phyloP scores from a whole-genome alignment of 2,888 invertebrate genomes.

The Azorinus chamasolen region DNA sequence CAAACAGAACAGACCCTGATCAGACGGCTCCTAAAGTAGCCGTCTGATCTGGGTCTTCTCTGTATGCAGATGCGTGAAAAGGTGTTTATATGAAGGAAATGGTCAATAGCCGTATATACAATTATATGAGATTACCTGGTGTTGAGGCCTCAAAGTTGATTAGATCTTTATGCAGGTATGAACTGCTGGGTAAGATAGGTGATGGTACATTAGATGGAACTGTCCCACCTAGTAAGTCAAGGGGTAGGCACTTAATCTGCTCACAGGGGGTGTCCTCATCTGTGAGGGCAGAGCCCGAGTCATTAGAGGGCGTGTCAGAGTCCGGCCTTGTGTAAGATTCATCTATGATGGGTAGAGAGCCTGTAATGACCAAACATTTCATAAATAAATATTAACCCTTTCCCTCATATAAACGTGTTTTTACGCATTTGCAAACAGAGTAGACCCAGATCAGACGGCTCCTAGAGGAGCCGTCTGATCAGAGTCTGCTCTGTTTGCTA shows the following conservation, averaged over 20 bases:
- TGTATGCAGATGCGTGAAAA: too few species aligned
- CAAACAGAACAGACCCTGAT: too few species aligned
- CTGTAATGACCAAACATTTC: constrained; percentile 32
- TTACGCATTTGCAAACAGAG: too few species aligned
- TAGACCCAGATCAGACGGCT: too few species aligned
- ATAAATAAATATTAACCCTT: background rate
- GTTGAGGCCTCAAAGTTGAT: constrained; percentile 76
- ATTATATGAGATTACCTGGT: constrained; percentile 31
- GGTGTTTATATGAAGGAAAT: too few species aligned
- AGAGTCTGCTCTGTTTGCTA: too few species aligned
- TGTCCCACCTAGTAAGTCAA: constrained; percentile 71
- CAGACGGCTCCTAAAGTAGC: too few species aligned
- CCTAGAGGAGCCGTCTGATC: too few species aligned
- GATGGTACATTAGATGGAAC: constrained; percentile 83
- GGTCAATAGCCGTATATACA: too few species aligned
- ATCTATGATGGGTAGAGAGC: constrained; percentile 63
- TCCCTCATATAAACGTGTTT: too few species aligned
- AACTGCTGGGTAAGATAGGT: constrained; percentile 74
- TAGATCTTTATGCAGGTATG: constrained; percentile 62
- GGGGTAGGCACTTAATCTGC: constrained; percentile 37
- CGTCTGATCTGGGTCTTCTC: too few species aligned
- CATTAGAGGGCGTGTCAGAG: constrained; percentile 74
- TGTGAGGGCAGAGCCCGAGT: constrained; percentile 71
- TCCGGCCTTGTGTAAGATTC: constrained; percentile 54
- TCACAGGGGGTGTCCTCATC: constrained; percentile 55